Percentiles rank a stretch among this genome's conserved stretches.
Conservation (phyloP, 2,888 invertebrate species). For the Cremastinae sp. region DNA sequence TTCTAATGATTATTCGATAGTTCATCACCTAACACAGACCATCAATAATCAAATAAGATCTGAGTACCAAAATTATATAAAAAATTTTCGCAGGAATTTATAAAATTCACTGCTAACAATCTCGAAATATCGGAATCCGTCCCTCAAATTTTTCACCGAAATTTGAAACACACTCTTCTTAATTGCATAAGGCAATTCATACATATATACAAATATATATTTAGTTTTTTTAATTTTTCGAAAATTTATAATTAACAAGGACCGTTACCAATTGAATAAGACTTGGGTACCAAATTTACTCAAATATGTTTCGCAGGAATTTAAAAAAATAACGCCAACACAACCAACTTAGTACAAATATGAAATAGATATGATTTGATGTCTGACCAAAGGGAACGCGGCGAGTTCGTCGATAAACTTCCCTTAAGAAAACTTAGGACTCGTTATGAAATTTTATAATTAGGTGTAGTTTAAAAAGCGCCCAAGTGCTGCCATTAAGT, state of each 20-base stretch:
- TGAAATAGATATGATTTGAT: conserved; percentile 26
- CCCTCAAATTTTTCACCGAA: conserved; percentile 65
- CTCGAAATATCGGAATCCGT: conserved; percentile 76
- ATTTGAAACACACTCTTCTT: not conserved
- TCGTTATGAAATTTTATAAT: conserved; percentile 38
- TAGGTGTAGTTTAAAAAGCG: conserved; percentile 15
- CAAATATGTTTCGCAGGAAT: not conserved
- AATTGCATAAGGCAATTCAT: not conserved
- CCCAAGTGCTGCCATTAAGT: conserved; percentile 44
- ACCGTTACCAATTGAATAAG: conserved; percentile 47
- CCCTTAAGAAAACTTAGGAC: not conserved
- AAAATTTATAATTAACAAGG: not conserved
- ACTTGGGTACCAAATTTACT: conserved; percentile 1
- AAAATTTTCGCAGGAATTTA: not conserved
- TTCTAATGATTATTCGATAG: not conserved
- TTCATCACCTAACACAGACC: conserved; percentile 1
- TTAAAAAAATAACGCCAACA: not conserved
- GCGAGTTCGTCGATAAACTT: not conserved
- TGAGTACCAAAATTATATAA: not conserved
- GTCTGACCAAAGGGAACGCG: conserved; percentile 47
- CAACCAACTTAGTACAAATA: conserved; percentile 43
- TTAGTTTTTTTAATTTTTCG: conserved; percentile 2
- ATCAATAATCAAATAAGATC: conserved; percentile 45
- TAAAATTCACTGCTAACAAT: not conserved
- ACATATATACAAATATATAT: conserved; percentile 7